These are phyloP conservation scores for Drosophila neonasuta DNA, from an alignment of 2,888 invertebrate genomes.

Conservation along the genomic window DNA sequence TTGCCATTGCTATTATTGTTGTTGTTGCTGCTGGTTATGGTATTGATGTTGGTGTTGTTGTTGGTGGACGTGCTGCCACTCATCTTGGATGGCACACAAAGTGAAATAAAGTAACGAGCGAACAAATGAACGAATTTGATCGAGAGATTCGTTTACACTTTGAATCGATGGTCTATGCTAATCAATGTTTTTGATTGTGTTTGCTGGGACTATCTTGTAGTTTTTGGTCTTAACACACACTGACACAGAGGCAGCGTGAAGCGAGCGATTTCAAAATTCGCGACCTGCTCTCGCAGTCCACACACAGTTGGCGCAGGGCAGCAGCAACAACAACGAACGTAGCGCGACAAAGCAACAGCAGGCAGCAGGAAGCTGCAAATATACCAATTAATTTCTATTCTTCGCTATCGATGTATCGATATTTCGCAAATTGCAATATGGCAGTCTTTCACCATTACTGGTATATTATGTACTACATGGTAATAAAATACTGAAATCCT, in stretches of 20 bases:
- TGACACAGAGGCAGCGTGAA: slow-evolving; percentile 23
- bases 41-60: slow-evolving; percentile 8
- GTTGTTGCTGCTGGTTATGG: slow-evolving; percentile 7
- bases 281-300: slow-evolving; percentile 48
- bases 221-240: slow-evolving; percentile 1
- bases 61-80: slow-evolving; percentile 26
- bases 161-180: neutral
- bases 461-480: neutral
- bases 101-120: too few species aligned
- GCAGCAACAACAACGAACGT: slow-evolving; percentile 44
- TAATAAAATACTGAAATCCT: too few species aligned
- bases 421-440: slow-evolving; percentile 10
- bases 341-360: slow-evolving; percentile 52
- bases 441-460: slow-evolving; percentile 11
- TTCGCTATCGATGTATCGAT: slow-evolving; percentile 45
- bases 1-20: slow-evolving; percentile 21
- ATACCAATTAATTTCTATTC: slow-evolving; percentile 35
- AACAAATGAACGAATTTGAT: slow-evolving; percentile 21
- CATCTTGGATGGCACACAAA: slow-evolving; percentile 36
- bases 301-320: slow-evolving; percentile 41
- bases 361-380: slow-evolving; percentile 57
- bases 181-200: slow-evolving; percentile 1
- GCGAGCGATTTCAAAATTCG: slow-evolving; percentile 49
- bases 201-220: slow-evolving; percentile 1
- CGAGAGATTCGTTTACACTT: slow-evolving; percentile 20